Conservation (phyloP, 1,140 invertebrate species). For the Aethina tumida region DNA sequence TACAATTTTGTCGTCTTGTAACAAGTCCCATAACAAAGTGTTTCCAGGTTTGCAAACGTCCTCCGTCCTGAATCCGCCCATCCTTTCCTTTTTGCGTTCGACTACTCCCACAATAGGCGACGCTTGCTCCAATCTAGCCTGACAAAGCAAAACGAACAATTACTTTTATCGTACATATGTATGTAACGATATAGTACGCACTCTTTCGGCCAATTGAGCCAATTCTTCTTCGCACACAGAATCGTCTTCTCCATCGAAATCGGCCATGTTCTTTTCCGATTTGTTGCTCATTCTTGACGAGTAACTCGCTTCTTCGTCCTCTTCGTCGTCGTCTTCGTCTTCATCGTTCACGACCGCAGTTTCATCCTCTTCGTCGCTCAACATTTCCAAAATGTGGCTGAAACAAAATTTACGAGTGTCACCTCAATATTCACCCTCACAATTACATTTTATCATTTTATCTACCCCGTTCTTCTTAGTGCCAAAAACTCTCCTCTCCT, state of each 20-base stretch:
- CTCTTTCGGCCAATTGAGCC: slow-evolving; percentile 58
- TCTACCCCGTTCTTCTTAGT: too few species aligned
- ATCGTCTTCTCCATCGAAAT: slow-evolving; percentile 90
- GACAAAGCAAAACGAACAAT: neutral
- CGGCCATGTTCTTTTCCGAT: slow-evolving; percentile 91
- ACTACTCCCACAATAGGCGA: slow-evolving; percentile 26
- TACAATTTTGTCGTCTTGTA: slow-evolving; percentile 86
- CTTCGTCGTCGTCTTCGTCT: too few species aligned
- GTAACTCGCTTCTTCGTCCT: slow-evolving; percentile 52
- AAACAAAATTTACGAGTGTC: slow-evolving; percentile 16
- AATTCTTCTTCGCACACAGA: slow-evolving; percentile 81
- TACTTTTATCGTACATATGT: slow-evolving; percentile 12
- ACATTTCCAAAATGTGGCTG: slow-evolving; percentile 48
- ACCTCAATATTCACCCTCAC: too few species aligned
- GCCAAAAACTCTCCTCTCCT: too few species aligned
- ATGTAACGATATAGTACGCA: slow-evolving; percentile 6
- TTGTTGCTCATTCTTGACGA: slow-evolving; percentile 85
- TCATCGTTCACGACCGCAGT: slow-evolving; percentile 26
- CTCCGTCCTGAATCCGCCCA: slow-evolving; percentile 54
- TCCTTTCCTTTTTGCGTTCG: slow-evolving; percentile 34
- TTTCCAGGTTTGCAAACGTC: slow-evolving; percentile 81
- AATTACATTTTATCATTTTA: too few species aligned
- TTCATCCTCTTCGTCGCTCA: slow-evolving; percentile 60
- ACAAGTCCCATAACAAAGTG: slow-evolving; percentile 85
- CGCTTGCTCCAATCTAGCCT: neutral